Percentiles rank a stretch among this genome's conserved stretches.
These are phyloP conservation scores for Ameiurus melas DNA, from an alignment of 2,113 vertebrate species.

Conservation along the genomic window DNA sequence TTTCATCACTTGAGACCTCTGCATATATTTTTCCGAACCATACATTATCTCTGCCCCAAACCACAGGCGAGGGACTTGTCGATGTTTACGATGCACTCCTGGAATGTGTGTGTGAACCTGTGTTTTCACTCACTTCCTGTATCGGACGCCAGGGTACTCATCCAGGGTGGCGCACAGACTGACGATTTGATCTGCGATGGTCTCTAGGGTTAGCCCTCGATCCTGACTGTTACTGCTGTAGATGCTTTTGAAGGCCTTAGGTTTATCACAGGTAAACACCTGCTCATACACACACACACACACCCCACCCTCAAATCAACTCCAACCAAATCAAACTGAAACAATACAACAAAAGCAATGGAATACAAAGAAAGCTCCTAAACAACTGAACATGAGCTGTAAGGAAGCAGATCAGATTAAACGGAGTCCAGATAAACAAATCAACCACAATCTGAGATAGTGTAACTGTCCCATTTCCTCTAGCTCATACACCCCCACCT, in stretches of 20 bases:
- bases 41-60: background rate
- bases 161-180: conserved; percentile 90
- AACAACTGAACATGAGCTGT: background rate
- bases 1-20: background rate
- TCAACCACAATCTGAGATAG: background rate
- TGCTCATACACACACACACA: conserved; percentile 54
- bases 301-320: background rate
- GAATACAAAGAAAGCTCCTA: background rate
- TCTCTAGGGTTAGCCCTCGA: conserved; percentile 77
- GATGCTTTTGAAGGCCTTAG: conserved; percentile 85
- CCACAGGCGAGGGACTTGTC: background rate
- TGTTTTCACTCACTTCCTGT: conserved; percentile 78
- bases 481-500: no score
- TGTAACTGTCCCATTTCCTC: background rate
- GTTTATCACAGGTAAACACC: conserved; percentile 90
- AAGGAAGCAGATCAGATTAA: background rate
- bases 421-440: background rate
- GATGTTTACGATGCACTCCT: background rate
- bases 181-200: conserved; percentile 88
- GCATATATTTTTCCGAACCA: background rate
- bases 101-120: background rate
- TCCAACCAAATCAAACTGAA: background rate
- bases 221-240: conserved; percentile 82
- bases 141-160: conserved; percentile 92
- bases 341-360: conserved; percentile 5